Evolutionary conservation across 2,888 invertebrate genomes (phyloP), one percentile per base, ranked within the genome.

Genomic region (Busseola fusca): DNA sequence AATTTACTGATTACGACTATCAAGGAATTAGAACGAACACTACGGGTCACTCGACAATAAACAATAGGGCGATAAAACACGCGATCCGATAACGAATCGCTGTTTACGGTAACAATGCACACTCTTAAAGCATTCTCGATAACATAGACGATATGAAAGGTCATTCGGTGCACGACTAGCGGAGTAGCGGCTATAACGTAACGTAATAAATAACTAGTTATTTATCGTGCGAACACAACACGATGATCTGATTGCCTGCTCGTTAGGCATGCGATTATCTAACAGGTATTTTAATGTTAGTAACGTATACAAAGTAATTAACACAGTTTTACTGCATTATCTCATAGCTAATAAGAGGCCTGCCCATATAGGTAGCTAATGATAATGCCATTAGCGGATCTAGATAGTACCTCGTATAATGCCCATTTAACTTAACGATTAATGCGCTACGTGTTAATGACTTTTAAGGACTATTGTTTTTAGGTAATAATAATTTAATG

Each of bases 11-110:
- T 85, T 84, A 87, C 74, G 66, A 72, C 64, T 82, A 84, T 83
- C 81, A 78, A 79, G 74, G 72, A 87, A 87, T 83, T 86, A 80
- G 84, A 87, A 86, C 82, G 83, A 84, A 85, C 80, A 82, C 70
- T 82, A 85, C 84, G 84, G 89, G 86, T 88, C 86, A 87, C 76
- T 85, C 76, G 78, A 85, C 87, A 91, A 90, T 90, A 88, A 91
- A 91, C 90, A 91, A 91, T 88, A 74, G 83, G 62, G 72, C 88
- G 89, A 91, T 91, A 91, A 87, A 89, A 87, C 82, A 83, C 68
- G 82, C 81, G 81, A 86, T 84, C 85, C 83, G 89, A 90, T 91
- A 90, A 89, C 78, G 84, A 86, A 86, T 86, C 82, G 84, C 83
- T 86, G 84, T 88, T 87, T 86, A 89, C 83, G 85, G 86, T 83